Base-by-base conservation (phyloP, 2,888 invertebrate species). In the Lithosia quadra region DNA sequence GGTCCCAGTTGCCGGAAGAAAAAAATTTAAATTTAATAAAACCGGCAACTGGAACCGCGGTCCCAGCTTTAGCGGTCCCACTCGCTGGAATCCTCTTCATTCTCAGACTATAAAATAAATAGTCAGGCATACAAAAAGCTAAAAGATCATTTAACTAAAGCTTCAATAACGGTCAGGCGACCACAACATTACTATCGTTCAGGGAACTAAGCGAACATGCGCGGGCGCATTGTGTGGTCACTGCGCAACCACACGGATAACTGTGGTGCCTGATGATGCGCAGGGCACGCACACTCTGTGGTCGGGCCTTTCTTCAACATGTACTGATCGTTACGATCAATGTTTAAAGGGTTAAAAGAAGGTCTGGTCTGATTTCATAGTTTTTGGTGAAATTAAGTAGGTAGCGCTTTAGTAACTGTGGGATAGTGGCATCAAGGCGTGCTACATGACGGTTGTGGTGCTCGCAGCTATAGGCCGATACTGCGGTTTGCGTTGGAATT, bases 151-250 rank as follows among this genome's bases (percentile, higher is more conserved):
- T 67, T 67, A 63, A 57, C 7, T 67, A 63, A 67, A 63, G 22
- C 62, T 57, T 58, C 28, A 18, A 55, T 21, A 33, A 28, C 56
- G 39, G 67, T 0, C 22, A 15, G 28, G 18, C 11, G 39, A 68
- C 68, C 68, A 43, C 68, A 68, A 49, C 58, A 58, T 68, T 33
- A 36, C 24, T n/a, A 36, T 9, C 53, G 58, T 53, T 65, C 33
- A 21, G 39, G 57, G 58, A 39, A 28, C 24, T 34, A 24, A 65
- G n/a, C 49, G 49, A 57, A 57, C 69, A 65, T 62, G 68, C 60
- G 67, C 64, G 18, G 22, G 43, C 68, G 43, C 65, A 69, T 69
- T 65, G 57, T 67, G 69, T 58, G 69, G 69, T 65, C 57, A 36
- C 34, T 13, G 36, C 61, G 36, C 34, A 28, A 65, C 69, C 65